Evolutionary conservation across 2,888 invertebrate species (phyloP).

Genomic region (Pandemis corylana): DNA sequence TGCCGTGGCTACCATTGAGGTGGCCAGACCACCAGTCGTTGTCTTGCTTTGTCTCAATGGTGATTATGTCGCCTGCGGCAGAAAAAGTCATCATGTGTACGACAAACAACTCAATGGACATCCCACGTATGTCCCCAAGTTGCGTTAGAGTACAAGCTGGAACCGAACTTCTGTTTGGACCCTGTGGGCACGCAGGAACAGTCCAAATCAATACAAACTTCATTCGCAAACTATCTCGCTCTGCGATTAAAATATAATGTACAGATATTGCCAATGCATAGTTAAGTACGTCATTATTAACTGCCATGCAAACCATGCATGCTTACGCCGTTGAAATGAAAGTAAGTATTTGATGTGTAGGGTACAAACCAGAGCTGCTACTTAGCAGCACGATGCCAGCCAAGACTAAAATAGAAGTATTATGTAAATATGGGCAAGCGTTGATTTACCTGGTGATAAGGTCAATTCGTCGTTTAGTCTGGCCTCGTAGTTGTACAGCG

Average conservation of each 20-base stretch:
- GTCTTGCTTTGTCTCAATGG: slow-evolving; percentile 94
- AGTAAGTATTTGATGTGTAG: too few species aligned
- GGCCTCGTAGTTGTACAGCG: slow-evolving; percentile 94
- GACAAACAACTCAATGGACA: background rate
- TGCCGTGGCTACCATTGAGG: slow-evolving; percentile 92
- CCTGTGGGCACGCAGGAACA: too few species aligned
- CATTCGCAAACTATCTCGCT: slow-evolving; percentile 19
- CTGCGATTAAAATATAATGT: background rate
- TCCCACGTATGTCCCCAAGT: too few species aligned
- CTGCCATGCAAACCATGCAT: too few species aligned
- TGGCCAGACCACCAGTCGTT: slow-evolving; percentile 99
- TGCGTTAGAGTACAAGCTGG: too few species aligned
- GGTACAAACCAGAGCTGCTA: too few species aligned
- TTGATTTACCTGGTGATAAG: slow-evolving; percentile 86
- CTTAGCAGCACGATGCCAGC: too few species aligned
- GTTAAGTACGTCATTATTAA: background rate
- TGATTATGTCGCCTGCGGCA: slow-evolving; percentile 91
- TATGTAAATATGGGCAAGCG: background rate
- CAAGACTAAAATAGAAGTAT: too few species aligned
- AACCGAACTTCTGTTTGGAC: too few species aligned
- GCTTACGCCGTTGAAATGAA: too few species aligned
- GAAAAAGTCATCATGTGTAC: slow-evolving; percentile 14
- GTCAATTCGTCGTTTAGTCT: slow-evolving; percentile 94
- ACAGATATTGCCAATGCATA: slow-evolving; percentile 2
- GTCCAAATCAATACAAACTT: background rate